These are phyloP conservation scores for Cinara cedri DNA, from an alignment of 2,888 invertebrate genomes.

Conservation along the genomic window DNA sequence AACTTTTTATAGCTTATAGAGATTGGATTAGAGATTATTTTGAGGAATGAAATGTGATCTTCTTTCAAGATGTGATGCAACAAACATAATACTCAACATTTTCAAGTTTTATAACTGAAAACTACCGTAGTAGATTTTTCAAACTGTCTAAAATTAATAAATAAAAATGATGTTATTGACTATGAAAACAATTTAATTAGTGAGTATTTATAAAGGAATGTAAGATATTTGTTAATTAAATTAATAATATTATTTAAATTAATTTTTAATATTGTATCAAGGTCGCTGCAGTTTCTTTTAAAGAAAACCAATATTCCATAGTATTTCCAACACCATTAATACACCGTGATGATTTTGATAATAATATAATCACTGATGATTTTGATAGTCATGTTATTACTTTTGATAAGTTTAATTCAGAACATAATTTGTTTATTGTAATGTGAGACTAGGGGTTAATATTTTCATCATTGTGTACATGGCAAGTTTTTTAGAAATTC, in stretches of 20 bases:
- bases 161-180: constrained; percentile 78
- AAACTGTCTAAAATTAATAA: constrained; percentile 70
- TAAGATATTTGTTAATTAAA: too few species aligned
- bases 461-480: too few species aligned
- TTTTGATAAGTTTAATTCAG: background rate
- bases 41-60: constrained; percentile 67
- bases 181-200: constrained; percentile 69
- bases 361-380: too few species aligned
- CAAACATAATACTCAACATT: constrained; percentile 70
- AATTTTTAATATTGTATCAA: background rate
- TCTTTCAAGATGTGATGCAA: constrained; percentile 66
- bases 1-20: constrained; percentile 62
- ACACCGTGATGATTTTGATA: background rate
- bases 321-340: constrained; percentile 6
- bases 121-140: constrained; percentile 70
- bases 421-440: too few species aligned
- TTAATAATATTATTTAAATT: too few species aligned
- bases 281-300: constrained; percentile 8
- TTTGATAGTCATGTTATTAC: too few species aligned
- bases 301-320: constrained; percentile 20
- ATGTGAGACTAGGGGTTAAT: background rate
- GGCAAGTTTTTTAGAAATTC: too few species aligned
- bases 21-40: constrained; percentile 79
- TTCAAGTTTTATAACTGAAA: constrained; percentile 69
- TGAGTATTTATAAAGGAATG: constrained; percentile 61